Evolutionary conservation across 2,797 vertebrate species (phyloP).

Genomic region (Mus minutoides): DNA sequence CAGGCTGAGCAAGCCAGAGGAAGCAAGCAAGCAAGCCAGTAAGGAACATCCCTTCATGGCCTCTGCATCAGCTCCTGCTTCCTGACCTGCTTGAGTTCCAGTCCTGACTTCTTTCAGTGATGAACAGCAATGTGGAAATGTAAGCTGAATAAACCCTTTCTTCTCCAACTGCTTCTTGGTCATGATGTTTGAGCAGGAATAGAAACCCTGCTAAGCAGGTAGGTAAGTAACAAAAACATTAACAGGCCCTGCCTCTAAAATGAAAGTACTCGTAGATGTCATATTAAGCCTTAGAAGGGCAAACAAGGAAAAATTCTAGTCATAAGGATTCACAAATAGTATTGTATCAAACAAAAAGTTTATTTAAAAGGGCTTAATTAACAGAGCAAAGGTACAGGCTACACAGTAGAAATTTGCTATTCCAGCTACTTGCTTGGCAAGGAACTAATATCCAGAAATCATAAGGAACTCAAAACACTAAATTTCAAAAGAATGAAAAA

Average conservation of each 20-base stretch:
- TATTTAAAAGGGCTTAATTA: background rate
- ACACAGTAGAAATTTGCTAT: background rate
- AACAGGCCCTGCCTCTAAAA: background rate
- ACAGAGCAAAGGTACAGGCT: background rate
- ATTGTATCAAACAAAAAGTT: background rate
- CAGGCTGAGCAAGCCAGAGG: no score
- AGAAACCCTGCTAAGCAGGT: no score
- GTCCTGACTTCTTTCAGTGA: no score
- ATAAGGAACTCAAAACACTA: background rate
- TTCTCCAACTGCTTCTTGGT: no score
- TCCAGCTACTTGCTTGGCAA: background rate
- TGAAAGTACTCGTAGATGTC: background rate
- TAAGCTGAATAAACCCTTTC: no score
- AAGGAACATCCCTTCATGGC: no score
- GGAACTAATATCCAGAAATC: background rate
- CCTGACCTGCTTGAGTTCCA: no score
- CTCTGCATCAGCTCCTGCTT: no score
- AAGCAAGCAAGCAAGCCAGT: no score
- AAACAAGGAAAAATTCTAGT: background rate
- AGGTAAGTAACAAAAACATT: background rate
- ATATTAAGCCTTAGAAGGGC: background rate
- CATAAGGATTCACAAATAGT: background rate
- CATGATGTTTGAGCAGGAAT: no score
- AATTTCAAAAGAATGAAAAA: background rate
- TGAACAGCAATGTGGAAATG: no score